A percentile compares a stretch with the other conserved stretches of the same genome.
These are phyloP conservation scores for Drosophila flavopinicola DNA, from an alignment of 2,888 invertebrate genomes.

Conservation along the genomic window DNA sequence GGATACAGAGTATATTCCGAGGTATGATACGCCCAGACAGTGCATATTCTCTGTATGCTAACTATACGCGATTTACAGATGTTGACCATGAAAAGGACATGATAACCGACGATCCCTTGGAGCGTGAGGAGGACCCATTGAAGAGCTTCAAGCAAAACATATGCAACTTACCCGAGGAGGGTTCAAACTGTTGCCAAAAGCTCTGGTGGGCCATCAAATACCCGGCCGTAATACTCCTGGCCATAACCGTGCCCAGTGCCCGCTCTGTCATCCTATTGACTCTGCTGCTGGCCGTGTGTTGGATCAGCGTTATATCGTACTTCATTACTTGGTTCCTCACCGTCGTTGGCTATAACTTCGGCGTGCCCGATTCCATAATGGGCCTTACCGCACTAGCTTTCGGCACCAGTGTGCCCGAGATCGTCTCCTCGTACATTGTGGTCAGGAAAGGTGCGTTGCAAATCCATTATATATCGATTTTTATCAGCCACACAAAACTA, in stretches of 20 bases:
- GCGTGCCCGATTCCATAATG: constrained; percentile 96
- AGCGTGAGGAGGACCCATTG: constrained; percentile 91
- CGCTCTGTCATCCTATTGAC: constrained; percentile 89
- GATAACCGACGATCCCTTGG: constrained; percentile 88
- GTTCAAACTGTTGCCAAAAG: background rate
- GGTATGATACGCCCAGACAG: too few relatives aligned
- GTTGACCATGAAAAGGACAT: background rate
- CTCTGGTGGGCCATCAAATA: constrained; percentile 51
- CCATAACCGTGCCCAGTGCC: constrained; percentile 88
- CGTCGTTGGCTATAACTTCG: constrained; percentile 88
- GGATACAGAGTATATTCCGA: constrained; percentile 13
- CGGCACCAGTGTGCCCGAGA: constrained; percentile 96
- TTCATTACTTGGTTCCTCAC: constrained; percentile 97
- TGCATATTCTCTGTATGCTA: too few relatives aligned
- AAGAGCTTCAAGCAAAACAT: constrained; percentile 88
- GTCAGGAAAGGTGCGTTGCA: constrained; percentile 90
- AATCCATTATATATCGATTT: too few relatives aligned
- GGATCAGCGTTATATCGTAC: constrained; percentile 95
- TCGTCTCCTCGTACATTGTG: constrained; percentile 95
- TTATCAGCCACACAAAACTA: too few relatives aligned
- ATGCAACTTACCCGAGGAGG: constrained; percentile 20
- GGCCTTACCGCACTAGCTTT: constrained; percentile 95
- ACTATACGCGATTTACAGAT: constrained; percentile 14
- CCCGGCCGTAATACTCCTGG: constrained; percentile 77
- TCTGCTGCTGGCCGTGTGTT: constrained; percentile 94